Evolutionary conservation across 2,113 vertebrate species (phyloP), one percentile per base, ranked within the genome.

Genomic region (Kryptolebias marmoratus): DNA sequence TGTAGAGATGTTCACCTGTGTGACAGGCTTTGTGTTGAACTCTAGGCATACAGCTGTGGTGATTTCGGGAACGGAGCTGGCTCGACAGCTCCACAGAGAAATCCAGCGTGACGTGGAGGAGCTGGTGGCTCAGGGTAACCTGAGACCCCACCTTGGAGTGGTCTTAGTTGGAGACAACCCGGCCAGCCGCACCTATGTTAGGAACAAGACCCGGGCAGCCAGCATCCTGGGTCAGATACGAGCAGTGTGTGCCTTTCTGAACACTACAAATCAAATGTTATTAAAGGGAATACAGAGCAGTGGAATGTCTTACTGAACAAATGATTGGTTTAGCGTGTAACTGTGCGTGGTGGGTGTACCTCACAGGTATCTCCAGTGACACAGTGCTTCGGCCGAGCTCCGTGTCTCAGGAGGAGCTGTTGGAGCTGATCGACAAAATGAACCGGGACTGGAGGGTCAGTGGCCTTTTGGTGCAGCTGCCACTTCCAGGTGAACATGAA

Each of bases 381-480:
- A 93, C 96, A 50, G 93, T 97, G 81, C 74, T 96, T 77, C 94
- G 91, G 71, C 94, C 96, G 1, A 91, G 92, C 68, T 93, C 94
- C 1, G 79, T 97, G 68, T 95, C 95, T 74, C 95, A 97, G 83
- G 95, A 97, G 79, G 96, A 98, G 77, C 79, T 98, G 56, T 75
- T 97, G 82, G 94, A 96, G 76, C 57, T 96, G 77, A 96, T 93
- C 0, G 93, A 83, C 67, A 95, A 94, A 60, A 91, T 97, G 91
- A 98, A 96, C 85, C 87, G 92, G 75, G 96, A 98, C 86, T 91
- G 95, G 69, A 92, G 87, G 88, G 94, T 98, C 83, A 98, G 94
- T 82, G 96, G 96, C 22, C 84, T 98, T 75, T 90, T 98, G 77
- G 94, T 98, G 84, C 97, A 98, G 85, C 90, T 98, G 30, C 96